Percentiles rank a stretch among this genome's conserved stretches.
Conservation (phyloP, 2,113 vertebrate genomes). For the Seriola rivoliana region DNA sequence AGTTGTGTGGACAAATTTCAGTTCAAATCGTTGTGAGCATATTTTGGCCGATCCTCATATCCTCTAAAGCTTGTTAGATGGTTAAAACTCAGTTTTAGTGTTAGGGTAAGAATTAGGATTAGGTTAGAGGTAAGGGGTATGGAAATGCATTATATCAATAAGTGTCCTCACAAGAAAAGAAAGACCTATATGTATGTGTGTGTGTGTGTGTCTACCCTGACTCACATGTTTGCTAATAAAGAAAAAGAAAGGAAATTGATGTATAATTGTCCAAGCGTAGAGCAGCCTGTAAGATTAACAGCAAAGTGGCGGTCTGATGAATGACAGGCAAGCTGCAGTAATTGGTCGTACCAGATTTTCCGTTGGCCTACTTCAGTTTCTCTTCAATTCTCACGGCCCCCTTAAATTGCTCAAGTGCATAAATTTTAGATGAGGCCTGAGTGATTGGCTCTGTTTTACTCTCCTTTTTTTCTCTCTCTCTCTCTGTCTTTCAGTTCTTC, state of each 20-base stretch:
- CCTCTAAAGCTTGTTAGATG: too few species aligned
- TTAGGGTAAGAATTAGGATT: too few species aligned
- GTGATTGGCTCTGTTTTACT: slow-evolving; percentile 48
- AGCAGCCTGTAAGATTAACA: slow-evolving; percentile 40
- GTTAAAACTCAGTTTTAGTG: too few species aligned
- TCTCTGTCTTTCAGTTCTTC: slow-evolving; percentile 87
- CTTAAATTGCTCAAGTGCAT: slow-evolving; percentile 66
- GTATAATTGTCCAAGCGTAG: slow-evolving; percentile 21
- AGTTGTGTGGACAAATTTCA: too few species aligned
- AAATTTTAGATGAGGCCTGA: slow-evolving; percentile 72
- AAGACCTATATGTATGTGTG: background rate
- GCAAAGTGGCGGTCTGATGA: slow-evolving; percentile 46
- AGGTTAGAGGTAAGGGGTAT: too few species aligned
- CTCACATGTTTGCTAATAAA: background rate
- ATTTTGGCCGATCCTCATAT: too few species aligned
- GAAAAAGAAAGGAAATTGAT: background rate
- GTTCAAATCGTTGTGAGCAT: too few species aligned
- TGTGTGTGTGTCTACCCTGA: background rate
- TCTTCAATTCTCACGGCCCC: slow-evolving; percentile 42
- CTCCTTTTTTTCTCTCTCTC: slow-evolving; percentile 1
- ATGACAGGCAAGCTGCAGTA: slow-evolving; percentile 40
- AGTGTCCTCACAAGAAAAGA: too few species aligned
- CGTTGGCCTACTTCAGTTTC: slow-evolving; percentile 61
- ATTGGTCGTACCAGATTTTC: slow-evolving; percentile 50
- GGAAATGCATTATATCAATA: too few species aligned